Evolutionary conservation across 1,140 invertebrate species (phyloP).

Genomic region (Philotrypesis tridentata): DNA sequence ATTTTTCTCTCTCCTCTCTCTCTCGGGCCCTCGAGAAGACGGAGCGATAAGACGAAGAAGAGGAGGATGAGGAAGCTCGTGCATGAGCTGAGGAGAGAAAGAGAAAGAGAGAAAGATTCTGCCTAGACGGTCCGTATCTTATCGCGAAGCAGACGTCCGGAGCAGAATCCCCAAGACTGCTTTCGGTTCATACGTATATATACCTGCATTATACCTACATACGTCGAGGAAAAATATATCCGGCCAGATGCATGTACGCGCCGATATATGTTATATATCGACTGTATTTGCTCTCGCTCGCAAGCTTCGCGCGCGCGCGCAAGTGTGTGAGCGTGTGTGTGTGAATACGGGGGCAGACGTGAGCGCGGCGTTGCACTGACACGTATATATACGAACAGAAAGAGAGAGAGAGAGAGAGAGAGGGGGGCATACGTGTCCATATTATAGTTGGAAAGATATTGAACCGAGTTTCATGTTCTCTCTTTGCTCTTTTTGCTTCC

Average conservation of each 20-base stretch:
- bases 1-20: conserved; percentile 36
- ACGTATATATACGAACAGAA: neutral
- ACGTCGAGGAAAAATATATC: conserved; percentile 40
- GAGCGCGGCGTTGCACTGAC: neutral
- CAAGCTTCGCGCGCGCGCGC: neutral
- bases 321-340: neutral
- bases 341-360: neutral
- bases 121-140: conserved; percentile 61
- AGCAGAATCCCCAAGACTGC: conserved; percentile 61
- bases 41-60: conserved; percentile 20
- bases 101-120: conserved; percentile 54
- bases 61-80: neutral
- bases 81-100: neutral
- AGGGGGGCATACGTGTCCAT: conserved; percentile 59
- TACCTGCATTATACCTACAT: conserved; percentile 64
- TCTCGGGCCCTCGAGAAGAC: conserved; percentile 25
- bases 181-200: conserved; percentile 52
- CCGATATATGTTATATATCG: conserved; percentile 54
- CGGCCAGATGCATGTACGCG: conserved; percentile 60
- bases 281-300: conserved; percentile 47
- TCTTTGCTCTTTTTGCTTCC: conserved; percentile 38
- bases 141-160: conserved; percentile 65
- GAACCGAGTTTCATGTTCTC: conserved; percentile 48
- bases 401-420: no score
- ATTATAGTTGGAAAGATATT: conserved; percentile 69